Base-by-base conservation (phyloP, 1,140 invertebrate genomes). In the Paraescarpia echinospica region DNA sequence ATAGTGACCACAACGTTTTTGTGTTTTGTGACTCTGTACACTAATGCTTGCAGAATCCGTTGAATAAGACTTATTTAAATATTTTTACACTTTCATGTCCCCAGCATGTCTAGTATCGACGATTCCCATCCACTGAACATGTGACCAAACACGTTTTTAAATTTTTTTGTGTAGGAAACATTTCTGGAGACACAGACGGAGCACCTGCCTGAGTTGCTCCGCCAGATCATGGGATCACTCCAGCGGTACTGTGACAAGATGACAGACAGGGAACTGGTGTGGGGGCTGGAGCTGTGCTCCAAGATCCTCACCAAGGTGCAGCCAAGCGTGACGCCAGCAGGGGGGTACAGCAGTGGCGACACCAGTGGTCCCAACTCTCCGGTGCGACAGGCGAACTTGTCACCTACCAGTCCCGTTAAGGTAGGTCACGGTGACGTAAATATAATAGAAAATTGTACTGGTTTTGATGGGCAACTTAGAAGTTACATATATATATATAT, bases 141-240 rank as follows among this genome's bases (percentile, higher is more conserved):
- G 59, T 51, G 48, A 51, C 48, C 8, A 51, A 51, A 51, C 48
- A 51, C 18, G 48, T 51, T 51, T 12, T 77, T 77, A 14, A 4
- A 77, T 77, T 33, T 90, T 90, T 34, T 90, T 90, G 35, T 93
- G 33, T 93, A 96, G 95, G 98, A 98, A 95, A 97, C 98, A 35
- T 98, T 97, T 94, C 96, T 97, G 48, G 98, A 98, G 94, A 98
- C 97, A 27, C 97, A 98, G n/a, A 97, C 97, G 9, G 97, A 98
- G 93, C 97, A 98, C 95, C 95, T 98, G 27, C 98, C 98, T 9
- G 97, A 97, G 92, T 96, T 98, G 89, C 97, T 98, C 94, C 96
- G 97, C 89, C 96, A 97, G 93, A 97, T 98, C 27, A 95, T 95
- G 41, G 93, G 94, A 92, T 96, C 97, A 93, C 95, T 98, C 27